These are phyloP conservation scores for Rynchops niger DNA, from an alignment of 2,113 vertebrate species.

Conservation along the genomic window DNA sequence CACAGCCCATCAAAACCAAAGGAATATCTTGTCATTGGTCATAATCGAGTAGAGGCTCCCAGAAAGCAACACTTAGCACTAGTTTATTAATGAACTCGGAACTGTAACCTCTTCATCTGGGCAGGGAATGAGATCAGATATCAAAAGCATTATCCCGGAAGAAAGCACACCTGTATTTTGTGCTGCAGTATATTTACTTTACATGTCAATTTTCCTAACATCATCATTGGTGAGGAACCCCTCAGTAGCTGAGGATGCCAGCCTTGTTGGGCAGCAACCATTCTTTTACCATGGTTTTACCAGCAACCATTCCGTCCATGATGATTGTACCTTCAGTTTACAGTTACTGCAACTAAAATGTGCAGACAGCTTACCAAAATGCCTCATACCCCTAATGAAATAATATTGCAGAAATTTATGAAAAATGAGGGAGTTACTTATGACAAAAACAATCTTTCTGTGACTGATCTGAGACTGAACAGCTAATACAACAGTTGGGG, in stretches of 20 bases:
- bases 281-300: background rate
- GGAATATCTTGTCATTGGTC: background rate
- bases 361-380: background rate
- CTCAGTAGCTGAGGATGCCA: background rate
- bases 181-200: background rate
- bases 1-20: background rate
- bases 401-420: background rate
- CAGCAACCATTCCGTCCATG: background rate
- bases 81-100: background rate
- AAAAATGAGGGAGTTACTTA: background rate
- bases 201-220: background rate
- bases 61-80: background rate
- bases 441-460: background rate
- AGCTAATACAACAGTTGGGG: background rate
- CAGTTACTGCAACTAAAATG: background rate
- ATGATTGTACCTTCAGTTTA: background rate
- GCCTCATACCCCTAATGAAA: background rate
- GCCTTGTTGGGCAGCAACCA: background rate
- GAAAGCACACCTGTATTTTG: background rate
- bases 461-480: background rate
- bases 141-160: background rate
- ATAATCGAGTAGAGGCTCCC: background rate
- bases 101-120: background rate
- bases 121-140: background rate
- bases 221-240: background rate